phyloP scores from a whole-genome alignment of 2,113 vertebrate genomes.

The Urocitellus parryii region DNA sequence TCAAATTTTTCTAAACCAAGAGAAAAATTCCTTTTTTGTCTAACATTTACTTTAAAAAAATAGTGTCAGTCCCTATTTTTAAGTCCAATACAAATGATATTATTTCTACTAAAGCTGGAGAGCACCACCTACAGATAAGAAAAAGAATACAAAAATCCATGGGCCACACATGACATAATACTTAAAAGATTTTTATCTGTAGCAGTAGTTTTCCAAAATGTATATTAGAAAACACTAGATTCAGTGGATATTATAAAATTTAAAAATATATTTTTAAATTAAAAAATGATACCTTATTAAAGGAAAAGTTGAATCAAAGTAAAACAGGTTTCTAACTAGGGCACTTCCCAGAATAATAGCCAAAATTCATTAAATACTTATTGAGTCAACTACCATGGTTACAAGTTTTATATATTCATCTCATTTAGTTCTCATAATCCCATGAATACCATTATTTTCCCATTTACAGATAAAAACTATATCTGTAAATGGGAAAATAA shows the following conservation, averaged over 20 bases:
- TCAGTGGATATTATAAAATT: not conserved
- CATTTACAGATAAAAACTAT: constrained; percentile 27
- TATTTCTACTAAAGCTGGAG: constrained; percentile 77
- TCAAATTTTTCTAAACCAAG: constrained; percentile 10
- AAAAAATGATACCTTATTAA: constrained; percentile 26
- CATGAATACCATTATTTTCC: constrained; percentile 1
- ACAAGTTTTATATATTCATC: not conserved
- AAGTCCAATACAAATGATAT: constrained; percentile 37
- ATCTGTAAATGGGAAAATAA: too few species aligned
- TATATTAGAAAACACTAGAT: constrained; percentile 8
- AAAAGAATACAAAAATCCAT: constrained; percentile 40
- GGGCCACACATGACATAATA: not conserved
- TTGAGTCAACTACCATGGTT: constrained; percentile 10
- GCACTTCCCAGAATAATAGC: not conserved
- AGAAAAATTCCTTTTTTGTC: constrained; percentile 13
- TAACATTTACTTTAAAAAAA: constrained; percentile 59
- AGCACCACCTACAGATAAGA: constrained; percentile 89
- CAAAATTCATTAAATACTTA: constrained; percentile 27
- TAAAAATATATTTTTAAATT: not conserved
- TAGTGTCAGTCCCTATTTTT: not conserved
- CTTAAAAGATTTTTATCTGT: constrained; percentile 54
- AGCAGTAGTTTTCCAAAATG: constrained; percentile 52
- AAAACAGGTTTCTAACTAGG: not conserved
- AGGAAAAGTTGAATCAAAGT: constrained; percentile 47
- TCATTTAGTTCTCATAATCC: not conserved